Conservation (phyloP, 2,888 invertebrate species). For the Petrolisthes manimaculis region DNA sequence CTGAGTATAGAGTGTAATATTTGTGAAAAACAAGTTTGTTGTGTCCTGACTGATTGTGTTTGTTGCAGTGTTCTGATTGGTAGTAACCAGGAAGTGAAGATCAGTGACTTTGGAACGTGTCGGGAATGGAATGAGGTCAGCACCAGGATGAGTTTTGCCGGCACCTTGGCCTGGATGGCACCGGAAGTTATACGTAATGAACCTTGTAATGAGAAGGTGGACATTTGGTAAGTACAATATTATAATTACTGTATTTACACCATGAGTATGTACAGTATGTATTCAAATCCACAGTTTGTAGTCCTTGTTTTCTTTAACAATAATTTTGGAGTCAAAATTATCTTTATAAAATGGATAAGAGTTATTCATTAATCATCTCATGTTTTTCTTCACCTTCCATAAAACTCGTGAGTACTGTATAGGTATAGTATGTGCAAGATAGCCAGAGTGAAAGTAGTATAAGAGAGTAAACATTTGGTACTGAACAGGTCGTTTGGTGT, state of each 20-base stretch:
- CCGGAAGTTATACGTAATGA: slow-evolving; percentile 98
- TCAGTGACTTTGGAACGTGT: slow-evolving; percentile 97
- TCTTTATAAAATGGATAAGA: no score
- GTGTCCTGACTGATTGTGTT: not conserved
- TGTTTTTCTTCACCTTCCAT: no score
- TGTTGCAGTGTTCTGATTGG: slow-evolving; percentile 84
- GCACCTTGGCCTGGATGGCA: slow-evolving; percentile 99
- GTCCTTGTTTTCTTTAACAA: no score
- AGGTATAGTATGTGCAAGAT: not conserved
- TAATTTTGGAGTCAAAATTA: no score
- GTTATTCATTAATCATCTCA: no score
- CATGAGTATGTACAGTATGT: no score
- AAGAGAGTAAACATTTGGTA: not conserved
- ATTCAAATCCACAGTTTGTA: no score
- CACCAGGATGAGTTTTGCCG: slow-evolving; percentile 97
- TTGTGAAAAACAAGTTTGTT: no score
- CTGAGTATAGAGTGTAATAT: no score
- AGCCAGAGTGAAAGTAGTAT: not conserved
- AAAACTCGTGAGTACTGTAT: not conserved
- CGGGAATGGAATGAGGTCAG: slow-evolving; percentile 95
- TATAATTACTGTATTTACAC: not conserved
- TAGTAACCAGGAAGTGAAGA: slow-evolving; percentile 86
- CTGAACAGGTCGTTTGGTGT: slow-evolving; percentile 86
- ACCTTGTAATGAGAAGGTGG: slow-evolving; percentile 96
- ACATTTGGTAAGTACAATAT: slow-evolving; percentile 80